Evolutionary conservation across 2,888 invertebrate species (phyloP).

Genomic region (Sclerodermus sp.): DNA sequence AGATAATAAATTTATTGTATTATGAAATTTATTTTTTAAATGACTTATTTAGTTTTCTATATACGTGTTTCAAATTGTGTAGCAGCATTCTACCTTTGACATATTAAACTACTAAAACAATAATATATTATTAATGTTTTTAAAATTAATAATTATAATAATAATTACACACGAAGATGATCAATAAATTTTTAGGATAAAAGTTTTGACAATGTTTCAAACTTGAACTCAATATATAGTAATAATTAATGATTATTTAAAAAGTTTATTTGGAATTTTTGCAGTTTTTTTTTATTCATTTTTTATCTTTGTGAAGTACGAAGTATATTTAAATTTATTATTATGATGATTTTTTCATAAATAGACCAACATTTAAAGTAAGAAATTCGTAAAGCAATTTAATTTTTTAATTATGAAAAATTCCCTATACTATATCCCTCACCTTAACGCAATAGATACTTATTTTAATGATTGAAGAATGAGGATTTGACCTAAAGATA

Average conservation of each 20-base stretch:
- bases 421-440: conserved; percentile 1
- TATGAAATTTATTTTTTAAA: not conserved
- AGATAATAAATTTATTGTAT: too few relatives aligned
- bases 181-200: too few relatives aligned
- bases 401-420: too few relatives aligned
- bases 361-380: too few relatives aligned
- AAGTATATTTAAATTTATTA: conserved; percentile 1
- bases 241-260: conserved; percentile 26
- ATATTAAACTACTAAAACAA: not conserved
- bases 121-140: conserved; percentile 17
- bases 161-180: conserved; percentile 26
- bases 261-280: not conserved
- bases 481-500: too few relatives aligned
- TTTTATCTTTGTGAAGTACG: conserved; percentile 5
- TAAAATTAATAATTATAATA: conserved; percentile 10
- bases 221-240: conserved; percentile 33
- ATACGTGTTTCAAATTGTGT: conserved; percentile 5
- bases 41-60: not conserved
- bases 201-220: conserved; percentile 19
- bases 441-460: too few relatives aligned
- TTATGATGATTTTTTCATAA: too few relatives aligned
- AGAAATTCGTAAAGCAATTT: too few relatives aligned
- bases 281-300: conserved; percentile 12
- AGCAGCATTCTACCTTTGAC: not conserved
- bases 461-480: too few relatives aligned